Evolutionary conservation across 1,140 invertebrate species (phyloP).

Genomic region (Battus philenor): DNA sequence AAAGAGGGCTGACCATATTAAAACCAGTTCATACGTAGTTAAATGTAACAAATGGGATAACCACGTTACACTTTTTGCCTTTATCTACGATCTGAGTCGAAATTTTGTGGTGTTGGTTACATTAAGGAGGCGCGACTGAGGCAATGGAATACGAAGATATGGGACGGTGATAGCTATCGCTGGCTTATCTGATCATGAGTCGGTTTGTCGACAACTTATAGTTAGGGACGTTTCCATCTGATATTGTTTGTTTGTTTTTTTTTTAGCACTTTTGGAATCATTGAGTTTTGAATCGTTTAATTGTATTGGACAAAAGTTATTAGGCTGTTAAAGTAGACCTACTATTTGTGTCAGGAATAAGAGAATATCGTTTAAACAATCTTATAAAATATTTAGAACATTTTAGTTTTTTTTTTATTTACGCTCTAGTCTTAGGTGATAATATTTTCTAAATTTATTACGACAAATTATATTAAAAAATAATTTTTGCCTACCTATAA

Average conservation of each 20-base stretch:
- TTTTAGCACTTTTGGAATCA: constrained; percentile 32
- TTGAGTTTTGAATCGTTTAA: constrained; percentile 29
- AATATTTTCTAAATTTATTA: too few relatives aligned
- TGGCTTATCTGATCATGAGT: constrained; percentile 39
- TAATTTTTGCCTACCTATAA: too few relatives aligned
- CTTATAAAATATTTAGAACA: too few relatives aligned
- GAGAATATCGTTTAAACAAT: too few relatives aligned
- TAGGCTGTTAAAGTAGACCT: too few relatives aligned
- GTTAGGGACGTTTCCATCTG: constrained; percentile 29
- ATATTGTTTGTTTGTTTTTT: constrained; percentile 21
- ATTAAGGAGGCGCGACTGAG: constrained; percentile 25
- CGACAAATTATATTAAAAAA: too few relatives aligned
- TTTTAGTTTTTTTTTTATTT: too few relatives aligned
- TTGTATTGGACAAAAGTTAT: too few relatives aligned
- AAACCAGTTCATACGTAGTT: constrained; percentile 14
- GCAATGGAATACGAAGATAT: constrained; percentile 18
- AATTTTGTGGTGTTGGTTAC: constrained; percentile 45
- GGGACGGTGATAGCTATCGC: constrained; percentile 20
- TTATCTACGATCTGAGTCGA: constrained; percentile 40
- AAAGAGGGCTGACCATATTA: constrained; percentile 2
- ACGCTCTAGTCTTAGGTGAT: too few relatives aligned
- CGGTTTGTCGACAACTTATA: constrained; percentile 41
- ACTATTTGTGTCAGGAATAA: too few relatives aligned
- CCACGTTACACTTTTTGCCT: constrained; percentile 25
- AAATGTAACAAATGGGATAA: constrained; percentile 20